Evolutionary conservation across 2,113 vertebrate species (phyloP), one percentile per base, ranked within the genome.

Genomic region (Nipponia nippon): DNA sequence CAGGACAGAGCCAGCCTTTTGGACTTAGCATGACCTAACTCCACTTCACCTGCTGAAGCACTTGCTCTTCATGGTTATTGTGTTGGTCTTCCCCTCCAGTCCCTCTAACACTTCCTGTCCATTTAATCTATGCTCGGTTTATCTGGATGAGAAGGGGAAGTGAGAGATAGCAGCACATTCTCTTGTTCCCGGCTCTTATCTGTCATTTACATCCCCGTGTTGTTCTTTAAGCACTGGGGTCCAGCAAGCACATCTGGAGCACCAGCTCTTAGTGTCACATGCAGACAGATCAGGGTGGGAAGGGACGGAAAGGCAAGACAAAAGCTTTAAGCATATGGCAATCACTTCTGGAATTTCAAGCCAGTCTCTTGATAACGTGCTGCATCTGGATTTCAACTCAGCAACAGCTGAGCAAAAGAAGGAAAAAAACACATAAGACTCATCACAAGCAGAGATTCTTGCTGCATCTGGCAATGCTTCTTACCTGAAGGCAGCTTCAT

Each of bases 401-500:
- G 4, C 9, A 66, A 83, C 15, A 80, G 58, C n/a, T 58, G 36
- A 93, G 26, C 30, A 62, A n/a, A 72, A 86, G 10, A 7, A 81
- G 21, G 40, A 14, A 70, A 61, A 69, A 46, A 32, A 5, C 17
- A 75, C 5, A 0, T 1, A 55, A 56, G 16, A 76, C 25, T 83
- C 22, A 69, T 44, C 61, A 77, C 38, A 96, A 72, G 16, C n/a
- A 55, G 44, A 14, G 8, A 61, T 11, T 61, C 11, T 17, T 70
- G 13, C 22, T 40, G 34, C 9, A 61, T 9, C 16, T 72, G 59
- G 27, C 47, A 49, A 32, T 5, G 14, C 29, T 71, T 44, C 97
- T 98, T 89, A 99, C 99, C 99, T 99, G 98, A 99, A 99, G 9
- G 99, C 99, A 20, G 99, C 99, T 95, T 99, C 99, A 3, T 99